A percentile compares a stretch with the other conserved stretches of the same genome.
Evolutionary conservation across 2,888 invertebrate genomes (phyloP).

Genomic region (Dione juno): DNA sequence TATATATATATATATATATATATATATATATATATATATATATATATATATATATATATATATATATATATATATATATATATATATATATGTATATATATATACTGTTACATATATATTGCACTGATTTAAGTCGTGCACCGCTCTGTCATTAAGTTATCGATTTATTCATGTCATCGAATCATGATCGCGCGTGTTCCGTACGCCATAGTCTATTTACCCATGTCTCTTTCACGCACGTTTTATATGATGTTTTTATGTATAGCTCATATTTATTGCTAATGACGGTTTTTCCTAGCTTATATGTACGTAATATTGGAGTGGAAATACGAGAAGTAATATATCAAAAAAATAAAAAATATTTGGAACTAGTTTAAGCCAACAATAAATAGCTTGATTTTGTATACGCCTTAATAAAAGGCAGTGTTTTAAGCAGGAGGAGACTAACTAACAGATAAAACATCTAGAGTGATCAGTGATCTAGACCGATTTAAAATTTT

Average conservation of each 20-base stretch:
- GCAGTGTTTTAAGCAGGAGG: too few relatives aligned
- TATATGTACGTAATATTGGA: neutral
- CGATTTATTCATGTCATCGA: slow-evolving; percentile 25
- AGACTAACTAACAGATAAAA: too few relatives aligned
- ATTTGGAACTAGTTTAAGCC: too few relatives aligned
- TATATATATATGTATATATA: neutral
- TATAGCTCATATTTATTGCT: neutral
- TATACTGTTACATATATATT: slow-evolving; percentile 18
- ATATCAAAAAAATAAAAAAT: too few relatives aligned
- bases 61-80: too few relatives aligned
- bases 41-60: too few relatives aligned
- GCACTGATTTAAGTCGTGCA: slow-evolving; percentile 15
- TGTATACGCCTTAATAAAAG: too few relatives aligned
- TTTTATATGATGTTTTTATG: slow-evolving; percentile 1
- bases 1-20: too few relatives aligned
- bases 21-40: too few relatives aligned
- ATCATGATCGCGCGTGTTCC: slow-evolving; percentile 12
- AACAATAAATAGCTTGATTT: too few relatives aligned
- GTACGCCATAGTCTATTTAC: slow-evolving; percentile 17
- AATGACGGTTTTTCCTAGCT: neutral
- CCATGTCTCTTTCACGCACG: slow-evolving; percentile 11
- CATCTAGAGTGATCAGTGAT: too few relatives aligned
- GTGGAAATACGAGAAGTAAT: neutral
- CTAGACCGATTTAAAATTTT: too few relatives aligned
- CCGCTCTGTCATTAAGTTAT: slow-evolving; percentile 20